Conservation (phyloP, 2,797 vertebrate genomes). For the Orientallactaga sibirica region DNA sequence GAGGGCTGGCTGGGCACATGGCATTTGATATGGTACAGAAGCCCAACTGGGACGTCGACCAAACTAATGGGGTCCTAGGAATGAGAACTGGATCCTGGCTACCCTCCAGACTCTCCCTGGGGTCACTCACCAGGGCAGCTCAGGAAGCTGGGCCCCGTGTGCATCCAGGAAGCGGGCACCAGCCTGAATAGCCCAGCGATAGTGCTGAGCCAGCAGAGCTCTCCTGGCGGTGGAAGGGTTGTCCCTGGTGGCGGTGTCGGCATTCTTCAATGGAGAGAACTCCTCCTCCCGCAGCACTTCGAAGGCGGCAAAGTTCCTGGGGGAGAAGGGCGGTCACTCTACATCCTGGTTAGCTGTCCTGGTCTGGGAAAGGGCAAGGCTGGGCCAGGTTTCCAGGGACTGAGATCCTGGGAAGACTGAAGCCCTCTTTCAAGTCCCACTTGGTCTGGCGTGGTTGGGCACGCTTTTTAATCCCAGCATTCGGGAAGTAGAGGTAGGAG, state of each 20-base stretch:
- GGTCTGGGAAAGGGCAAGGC: not conserved
- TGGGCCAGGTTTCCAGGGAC: not conserved
- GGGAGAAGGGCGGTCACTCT: not conserved
- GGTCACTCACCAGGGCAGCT: constrained; percentile 86
- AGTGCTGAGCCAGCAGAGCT: constrained; percentile 93
- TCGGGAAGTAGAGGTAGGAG: no score
- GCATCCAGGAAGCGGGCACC: constrained; percentile 90
- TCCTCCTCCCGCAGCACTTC: constrained; percentile 96
- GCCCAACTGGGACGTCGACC: not conserved
- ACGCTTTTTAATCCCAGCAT: no score
- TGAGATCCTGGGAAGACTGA: not conserved
- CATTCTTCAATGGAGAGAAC: constrained; percentile 96
- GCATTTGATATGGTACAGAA: not conserved
- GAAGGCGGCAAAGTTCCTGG: constrained; percentile 95
- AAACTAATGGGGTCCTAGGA: no score
- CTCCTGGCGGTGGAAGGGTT: constrained; percentile 91
- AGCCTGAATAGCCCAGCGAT: constrained; percentile 92
- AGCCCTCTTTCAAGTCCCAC: not conserved
- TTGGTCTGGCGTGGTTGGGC: no score
- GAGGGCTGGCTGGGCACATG: not conserved
- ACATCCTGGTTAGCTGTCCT: accelerated
- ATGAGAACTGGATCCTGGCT: not conserved
- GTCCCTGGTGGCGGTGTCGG: constrained; percentile 90
- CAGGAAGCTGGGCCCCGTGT: constrained; percentile 84
- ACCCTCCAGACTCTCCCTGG: not conserved